Evolutionary conservation across 2,113 vertebrate genomes (phyloP).

Genomic region (Chunga burmeisteri): DNA sequence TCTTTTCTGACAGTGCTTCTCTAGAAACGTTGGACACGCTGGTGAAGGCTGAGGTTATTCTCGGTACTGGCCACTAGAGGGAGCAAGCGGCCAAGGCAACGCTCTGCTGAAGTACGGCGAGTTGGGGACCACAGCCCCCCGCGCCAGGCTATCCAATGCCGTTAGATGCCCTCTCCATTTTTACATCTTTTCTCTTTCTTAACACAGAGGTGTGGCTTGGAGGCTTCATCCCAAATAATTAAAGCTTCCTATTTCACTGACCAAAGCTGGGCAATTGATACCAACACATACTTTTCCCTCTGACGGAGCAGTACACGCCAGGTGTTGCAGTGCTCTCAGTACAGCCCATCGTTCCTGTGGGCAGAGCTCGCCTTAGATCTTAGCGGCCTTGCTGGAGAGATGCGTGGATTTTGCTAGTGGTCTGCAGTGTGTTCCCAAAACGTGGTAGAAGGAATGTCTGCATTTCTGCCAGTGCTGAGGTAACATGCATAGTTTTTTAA

Average conservation of each 20-base stretch:
- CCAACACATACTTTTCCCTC: background rate
- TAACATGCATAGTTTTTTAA: background rate
- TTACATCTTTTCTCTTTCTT: background rate
- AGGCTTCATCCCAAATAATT: background rate
- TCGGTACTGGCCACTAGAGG: slow-evolving; percentile 52
- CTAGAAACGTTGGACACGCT: fast-evolving
- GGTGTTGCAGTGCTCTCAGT: background rate
- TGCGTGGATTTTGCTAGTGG: background rate
- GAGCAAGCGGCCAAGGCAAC: slow-evolving; percentile 65
- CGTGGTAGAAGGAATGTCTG: fast-evolving
- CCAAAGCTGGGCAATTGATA: background rate
- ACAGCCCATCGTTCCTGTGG: background rate
- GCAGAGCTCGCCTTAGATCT: background rate
- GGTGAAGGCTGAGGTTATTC: background rate
- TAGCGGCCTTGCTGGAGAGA: background rate
- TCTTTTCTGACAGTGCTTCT: background rate
- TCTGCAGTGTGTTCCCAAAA: background rate
- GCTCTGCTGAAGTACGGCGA: background rate
- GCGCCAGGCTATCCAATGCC: background rate
- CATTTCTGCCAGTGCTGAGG: background rate
- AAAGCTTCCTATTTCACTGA: background rate
- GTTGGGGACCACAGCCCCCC: background rate
- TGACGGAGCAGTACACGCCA: background rate
- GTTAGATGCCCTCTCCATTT: background rate
- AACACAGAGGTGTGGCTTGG: background rate